Conservation (phyloP, 2,797 vertebrate species). For the Myotis vivesi region DNA sequence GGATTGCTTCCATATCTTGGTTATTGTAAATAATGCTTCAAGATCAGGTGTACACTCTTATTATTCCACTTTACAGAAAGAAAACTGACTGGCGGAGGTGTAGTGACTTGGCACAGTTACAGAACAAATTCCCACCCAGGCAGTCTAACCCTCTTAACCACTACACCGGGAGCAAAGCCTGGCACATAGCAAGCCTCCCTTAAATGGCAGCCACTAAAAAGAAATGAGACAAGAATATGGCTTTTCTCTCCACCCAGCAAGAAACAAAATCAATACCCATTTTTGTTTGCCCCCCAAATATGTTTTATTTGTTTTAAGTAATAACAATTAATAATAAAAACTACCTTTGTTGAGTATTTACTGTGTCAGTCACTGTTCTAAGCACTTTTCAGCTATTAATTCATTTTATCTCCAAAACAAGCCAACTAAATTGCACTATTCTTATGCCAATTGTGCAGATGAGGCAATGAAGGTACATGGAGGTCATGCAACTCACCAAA, state of each 20-base stretch:
- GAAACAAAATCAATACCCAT: not conserved
- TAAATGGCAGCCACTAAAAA: not conserved
- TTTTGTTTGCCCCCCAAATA: constrained; percentile 7
- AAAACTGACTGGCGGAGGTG: not conserved
- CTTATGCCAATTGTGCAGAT: not conserved
- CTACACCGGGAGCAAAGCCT: not conserved
- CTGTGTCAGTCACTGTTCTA: not conserved
- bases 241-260: not conserved
- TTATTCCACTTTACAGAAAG: not conserved
- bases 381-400: not conserved
- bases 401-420: not conserved
- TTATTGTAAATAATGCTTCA: not conserved
- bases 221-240: not conserved
- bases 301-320: not conserved
- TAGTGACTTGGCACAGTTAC: not conserved
- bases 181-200: not conserved
- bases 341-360: not conserved
- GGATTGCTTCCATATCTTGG: not conserved
- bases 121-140: not conserved
- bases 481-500: not conserved
- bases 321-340: not conserved
- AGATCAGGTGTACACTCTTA: not conserved
- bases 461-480: not conserved
- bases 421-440: not conserved
- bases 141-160: not conserved